phyloP scores from a whole-genome alignment of 2,113 vertebrate species.

The Columbina picui region DNA sequence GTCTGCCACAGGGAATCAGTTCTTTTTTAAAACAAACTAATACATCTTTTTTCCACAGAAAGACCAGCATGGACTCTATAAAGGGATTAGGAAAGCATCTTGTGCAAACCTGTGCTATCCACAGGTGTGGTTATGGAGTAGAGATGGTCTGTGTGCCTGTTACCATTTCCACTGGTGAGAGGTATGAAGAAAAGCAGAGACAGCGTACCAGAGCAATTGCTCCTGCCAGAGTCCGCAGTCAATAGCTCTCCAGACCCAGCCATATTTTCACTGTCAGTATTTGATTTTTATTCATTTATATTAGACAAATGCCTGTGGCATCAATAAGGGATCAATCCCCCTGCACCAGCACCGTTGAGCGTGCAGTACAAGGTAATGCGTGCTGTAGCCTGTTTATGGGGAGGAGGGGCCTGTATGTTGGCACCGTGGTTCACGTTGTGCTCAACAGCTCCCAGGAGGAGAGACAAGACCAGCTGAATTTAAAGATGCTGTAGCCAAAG shows the following conservation, averaged over 20 bases:
- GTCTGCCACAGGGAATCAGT: background rate
- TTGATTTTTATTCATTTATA: background rate
- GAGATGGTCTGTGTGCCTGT: background rate
- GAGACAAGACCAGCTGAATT: background rate
- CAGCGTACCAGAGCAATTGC: background rate
- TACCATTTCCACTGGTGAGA: background rate
- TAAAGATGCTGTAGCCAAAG: background rate
- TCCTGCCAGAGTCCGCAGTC: background rate
- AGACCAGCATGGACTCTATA: background rate
- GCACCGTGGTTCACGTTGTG: rapidly evolving
- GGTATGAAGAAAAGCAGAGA: background rate
- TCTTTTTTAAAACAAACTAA: background rate
- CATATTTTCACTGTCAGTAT: background rate
- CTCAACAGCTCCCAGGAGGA: background rate
- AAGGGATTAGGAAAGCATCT: background rate
- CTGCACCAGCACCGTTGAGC: background rate
- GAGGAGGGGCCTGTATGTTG: rapidly evolving
- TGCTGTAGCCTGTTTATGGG: background rate
- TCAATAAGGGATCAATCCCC: background rate
- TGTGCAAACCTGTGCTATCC: background rate
- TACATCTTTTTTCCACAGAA: background rate
- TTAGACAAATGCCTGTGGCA: background rate
- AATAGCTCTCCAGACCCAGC: background rate
- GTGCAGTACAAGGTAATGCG: background rate
- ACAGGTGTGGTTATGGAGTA: background rate